Evolutionary conservation across 2,113 vertebrate species (phyloP).

Genomic region (Epinephelus lanceolatus): DNA sequence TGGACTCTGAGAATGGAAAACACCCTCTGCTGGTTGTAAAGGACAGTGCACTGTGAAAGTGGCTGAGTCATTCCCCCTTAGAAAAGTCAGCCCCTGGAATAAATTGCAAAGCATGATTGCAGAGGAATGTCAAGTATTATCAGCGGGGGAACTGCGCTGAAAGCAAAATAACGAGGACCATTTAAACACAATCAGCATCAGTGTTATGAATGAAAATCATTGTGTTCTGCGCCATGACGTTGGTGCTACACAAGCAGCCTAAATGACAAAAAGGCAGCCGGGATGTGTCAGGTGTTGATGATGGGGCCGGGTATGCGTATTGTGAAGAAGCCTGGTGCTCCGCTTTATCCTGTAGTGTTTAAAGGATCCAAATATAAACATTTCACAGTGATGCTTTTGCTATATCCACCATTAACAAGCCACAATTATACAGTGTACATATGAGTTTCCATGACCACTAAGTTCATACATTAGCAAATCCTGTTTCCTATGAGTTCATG

Average conservation of each 20-base stretch:
- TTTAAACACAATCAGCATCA: slow-evolving; percentile 35
- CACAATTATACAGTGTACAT: slow-evolving; percentile 47
- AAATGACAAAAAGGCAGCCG: background rate
- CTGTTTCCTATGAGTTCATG: slow-evolving; percentile 44
- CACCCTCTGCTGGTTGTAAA: slow-evolving; percentile 70
- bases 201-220: slow-evolving; percentile 30
- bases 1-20: slow-evolving; percentile 13
- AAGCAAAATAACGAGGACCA: slow-evolving; percentile 31
- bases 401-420: slow-evolving; percentile 39
- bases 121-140: slow-evolving; percentile 3
- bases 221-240: slow-evolving; percentile 2
- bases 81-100: slow-evolving; percentile 19
- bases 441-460: slow-evolving; percentile 60
- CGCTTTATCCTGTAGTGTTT: slow-evolving; percentile 4
- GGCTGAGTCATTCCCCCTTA: slow-evolving; percentile 79
- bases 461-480: slow-evolving; percentile 49
- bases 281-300: background rate
- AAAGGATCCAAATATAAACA: slow-evolving; percentile 32
- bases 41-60: slow-evolving; percentile 50
- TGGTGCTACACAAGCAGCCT: background rate
- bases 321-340: background rate
- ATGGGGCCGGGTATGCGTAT: background rate
- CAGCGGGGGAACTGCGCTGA: background rate
- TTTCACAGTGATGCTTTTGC: slow-evolving; percentile 13
- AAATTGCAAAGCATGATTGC: background rate